phyloP scores from a whole-genome alignment of 37 sponge, comb jelly and placozoan genomes.

The Halisarca cf. caerulea region DNA sequence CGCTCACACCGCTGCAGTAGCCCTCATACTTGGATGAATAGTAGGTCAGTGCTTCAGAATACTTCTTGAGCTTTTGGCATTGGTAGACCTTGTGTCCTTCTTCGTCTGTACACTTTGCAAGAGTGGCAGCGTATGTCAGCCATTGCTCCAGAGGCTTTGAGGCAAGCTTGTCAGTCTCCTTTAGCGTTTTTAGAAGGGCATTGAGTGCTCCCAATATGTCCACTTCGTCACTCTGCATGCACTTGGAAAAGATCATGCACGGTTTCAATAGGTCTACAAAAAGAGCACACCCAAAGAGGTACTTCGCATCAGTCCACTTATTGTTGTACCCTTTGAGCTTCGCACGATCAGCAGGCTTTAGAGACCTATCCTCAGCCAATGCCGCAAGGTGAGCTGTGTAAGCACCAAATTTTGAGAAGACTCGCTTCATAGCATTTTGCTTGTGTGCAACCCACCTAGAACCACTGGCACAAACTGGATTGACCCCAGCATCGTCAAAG shows the following conservation, averaged over 20 bases:
- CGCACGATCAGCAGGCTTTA: conserved; percentile 54
- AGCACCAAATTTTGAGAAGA: conserved; percentile 76
- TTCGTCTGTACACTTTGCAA: conserved; percentile 47
- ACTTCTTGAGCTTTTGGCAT: conserved; percentile 40
- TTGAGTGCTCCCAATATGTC: conserved; percentile 63
- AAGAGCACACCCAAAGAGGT: conserved; percentile 75
- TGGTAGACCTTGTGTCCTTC: conserved; percentile 48
- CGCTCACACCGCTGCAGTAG: conserved; percentile 49
- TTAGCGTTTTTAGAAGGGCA: conserved; percentile 52
- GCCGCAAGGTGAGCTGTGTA: conserved; percentile 61
- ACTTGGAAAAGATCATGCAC: conserved; percentile 63
- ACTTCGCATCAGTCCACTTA: conserved; percentile 67
- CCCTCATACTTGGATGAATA: conserved; percentile 57
- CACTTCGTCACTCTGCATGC: conserved; percentile 53
- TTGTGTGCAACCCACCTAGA: conserved; percentile 61
- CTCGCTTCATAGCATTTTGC: conserved; percentile 64
- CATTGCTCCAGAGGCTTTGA: conserved; percentile 57
- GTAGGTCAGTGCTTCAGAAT: conserved; percentile 35
- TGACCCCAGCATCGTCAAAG: conserved; percentile 44
- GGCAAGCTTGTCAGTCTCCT: conserved; percentile 59
- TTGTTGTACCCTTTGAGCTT: conserved; percentile 57
- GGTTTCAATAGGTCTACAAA: conserved; percentile 70
- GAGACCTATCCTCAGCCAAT: conserved; percentile 53
- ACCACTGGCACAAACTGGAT: conserved; percentile 53
- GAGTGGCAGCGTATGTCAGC: conserved; percentile 62